Evolutionary conservation across 2,888 invertebrate genomes (phyloP), one percentile per base, ranked within the genome.

Genomic region (Andrena trimmerana): DNA sequence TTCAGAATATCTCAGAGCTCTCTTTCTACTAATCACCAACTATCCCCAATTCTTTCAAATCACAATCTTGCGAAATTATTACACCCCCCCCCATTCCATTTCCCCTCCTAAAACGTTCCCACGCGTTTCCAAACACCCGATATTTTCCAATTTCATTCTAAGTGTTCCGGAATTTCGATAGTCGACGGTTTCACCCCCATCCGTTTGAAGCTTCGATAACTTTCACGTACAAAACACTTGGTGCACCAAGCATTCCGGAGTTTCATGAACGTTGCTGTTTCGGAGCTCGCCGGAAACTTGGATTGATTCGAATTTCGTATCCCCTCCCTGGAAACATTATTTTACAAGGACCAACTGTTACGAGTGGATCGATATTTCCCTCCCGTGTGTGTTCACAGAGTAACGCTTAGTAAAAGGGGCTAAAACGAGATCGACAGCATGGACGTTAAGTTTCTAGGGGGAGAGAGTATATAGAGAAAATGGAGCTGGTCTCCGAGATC

Each of bases 401-500:
- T 71, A 60, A 69, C 50, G 69, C 54, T 86, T 74, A 68, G 63
- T 67, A 78, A 75, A 60, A 16, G 10, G 31, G 10, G 8, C 29
- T 20, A 52, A 20, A 27, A 62, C 24, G 6, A 42, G 50, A 70
- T 73, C 67, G 29, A 65, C 48, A 50, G 62, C 60, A 74, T 57
- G 65, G 57, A 27, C 24, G 60, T 80, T 77, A 63, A 42, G 70
- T 86, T 88, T 81, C 73, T 81, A 76, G 65, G 72, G 50, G 65
- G 36, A 67, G n/a, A 73, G 27, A 88, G 54, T 65, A 50, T 77
- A 77, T 74, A 42, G 69, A 54, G 48, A 24, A 71, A 33, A 67
- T 75, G 86, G 87, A 88, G 87, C 87, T 88, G 87, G 87, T 57
- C 87, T 88, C 88, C 82, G 65, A 27, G 68, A 72, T 65, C 67